Conservation (phyloP, 2,797 vertebrate genomes). For the Vespertilio murinus region DNA sequence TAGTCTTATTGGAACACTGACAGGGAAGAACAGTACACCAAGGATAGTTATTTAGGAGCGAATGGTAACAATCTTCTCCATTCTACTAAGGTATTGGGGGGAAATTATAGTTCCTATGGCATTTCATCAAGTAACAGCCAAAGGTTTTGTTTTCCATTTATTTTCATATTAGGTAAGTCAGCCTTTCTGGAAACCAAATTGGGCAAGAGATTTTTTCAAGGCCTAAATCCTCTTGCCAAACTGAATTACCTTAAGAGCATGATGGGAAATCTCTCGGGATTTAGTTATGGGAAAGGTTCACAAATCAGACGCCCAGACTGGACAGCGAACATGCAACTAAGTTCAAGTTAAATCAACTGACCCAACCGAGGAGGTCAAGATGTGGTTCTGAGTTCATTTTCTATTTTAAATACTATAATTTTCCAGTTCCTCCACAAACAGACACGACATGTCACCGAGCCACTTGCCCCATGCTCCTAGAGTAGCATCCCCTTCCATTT, state of each 20-base stretch:
- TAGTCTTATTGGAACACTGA: background rate
- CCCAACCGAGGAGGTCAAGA: background rate
- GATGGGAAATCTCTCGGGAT: background rate
- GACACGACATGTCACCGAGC: background rate
- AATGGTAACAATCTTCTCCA: background rate
- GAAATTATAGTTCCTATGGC: background rate
- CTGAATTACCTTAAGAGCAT: slow-evolving; percentile 34
- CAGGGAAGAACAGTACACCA: background rate
- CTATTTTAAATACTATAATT: slow-evolving; percentile 14
- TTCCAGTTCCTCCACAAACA: background rate
- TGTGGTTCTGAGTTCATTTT: slow-evolving; percentile 31
- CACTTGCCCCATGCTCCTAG: background rate
- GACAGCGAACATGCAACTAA: background rate
- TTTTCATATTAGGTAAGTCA: slow-evolving; percentile 57
- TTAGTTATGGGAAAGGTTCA: slow-evolving; percentile 48
- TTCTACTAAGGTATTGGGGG: background rate
- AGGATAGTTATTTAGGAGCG: background rate
- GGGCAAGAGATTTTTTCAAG: slow-evolving; percentile 56
- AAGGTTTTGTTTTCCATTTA: slow-evolving; percentile 49
- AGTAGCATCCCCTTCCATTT: background rate
- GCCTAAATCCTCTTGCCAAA: slow-evolving; percentile 63
- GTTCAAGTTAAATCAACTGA: background rate
- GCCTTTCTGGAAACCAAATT: slow-evolving; percentile 56
- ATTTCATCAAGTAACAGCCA: slow-evolving; percentile 26
- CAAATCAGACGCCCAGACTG: background rate